Base-by-base conservation (phyloP, 2,888 invertebrate genomes). In the Hydraecia micacea region DNA sequence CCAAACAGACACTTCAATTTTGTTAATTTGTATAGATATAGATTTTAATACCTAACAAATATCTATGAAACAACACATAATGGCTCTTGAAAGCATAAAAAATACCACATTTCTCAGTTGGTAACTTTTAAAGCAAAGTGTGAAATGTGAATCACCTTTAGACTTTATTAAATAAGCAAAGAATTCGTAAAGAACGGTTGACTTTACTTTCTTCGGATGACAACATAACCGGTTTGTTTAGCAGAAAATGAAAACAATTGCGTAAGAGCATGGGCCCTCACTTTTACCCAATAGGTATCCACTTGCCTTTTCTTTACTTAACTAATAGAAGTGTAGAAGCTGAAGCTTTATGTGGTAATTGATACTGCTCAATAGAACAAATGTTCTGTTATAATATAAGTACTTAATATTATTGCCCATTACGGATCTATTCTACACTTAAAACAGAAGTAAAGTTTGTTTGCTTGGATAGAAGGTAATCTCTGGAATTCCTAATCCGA, bases 241-340 rank as follows among this genome's bases (percentile, higher is more conserved):
- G 63, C 60, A 77, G 73, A 86, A 83, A 82, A 86, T 81, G 83
- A 87, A 84, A 86, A 86, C 76, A 71, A 84, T 89, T 84, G 72
- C 81, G 84, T 77, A 84, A 86, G 80, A 73, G 36, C 63, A 55
- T 52, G 36, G 68, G 52, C 69, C 66, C 71, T 79, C 70, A 63
- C 72, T 84, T 81, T 87, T 82, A 84, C 81, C 73, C 60, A 84
- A 80, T 79, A 21, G 11, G 42, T 36, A 36, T 6, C 36, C 25
- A 79, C 52, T 66, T 49, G 60, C 75, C 77, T 85, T 79, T 81
- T 85, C 68, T 87, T 85, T 86, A 76, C 84, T 73, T 80, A 36
- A 79, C 76, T 74, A 76, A 85, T 82, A 82, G 72, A 72, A 32
- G 36, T 75, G 28, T 42, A 65, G 46, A 32, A n/a, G 32, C 18